Base-by-base conservation (phyloP, 2,888 invertebrate species). In the Empis livida region DNA sequence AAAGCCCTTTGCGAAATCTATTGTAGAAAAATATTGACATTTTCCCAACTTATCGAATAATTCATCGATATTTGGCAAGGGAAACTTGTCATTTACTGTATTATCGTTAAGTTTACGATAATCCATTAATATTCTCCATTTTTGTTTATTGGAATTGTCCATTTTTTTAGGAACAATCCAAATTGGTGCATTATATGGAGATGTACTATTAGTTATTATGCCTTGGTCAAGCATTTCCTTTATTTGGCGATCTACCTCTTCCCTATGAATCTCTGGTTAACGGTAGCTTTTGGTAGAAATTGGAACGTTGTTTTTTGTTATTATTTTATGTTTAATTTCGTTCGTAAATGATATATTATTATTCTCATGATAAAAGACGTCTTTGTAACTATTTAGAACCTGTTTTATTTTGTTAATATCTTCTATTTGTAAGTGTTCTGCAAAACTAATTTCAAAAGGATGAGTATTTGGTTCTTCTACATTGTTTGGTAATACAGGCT, bases 1-100 rank as follows among this genome's bases (percentile, higher is more conserved):
- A 30, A 58, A 60, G 1, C 59, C 59, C 3, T 54, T 56, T 1
- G 57, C 55, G 1, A 59, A 20, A 43, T 59, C 59, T 1, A 57
- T 20, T 10, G 53, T 56, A 3, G 51, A 37, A 17, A 39, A 57
- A 49, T 56, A 59, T 41, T 53, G 51, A 5, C 51, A 46, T 16
- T 51, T 49, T 10, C 56, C 57, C 16, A 60, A 20, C 43, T 56
- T 53, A 20, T 55, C 56, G 14, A 59, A 44, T 9, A 58, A 54
- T 9, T 59, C 57, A 17, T 40, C 49, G 9, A 60, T 54, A 35
- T 54, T 47, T 2, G 55, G 55, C 10, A 55, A 30, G 11, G 56
- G 56, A 46, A 52, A 57, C 39, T 32, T 48, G 41, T 57, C 56
- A 13, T 51, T 51, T 2, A 54, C 46, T 1, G 56, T 56, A 40